Evolutionary conservation across 1,140 invertebrate genomes (phyloP), one percentile per base, ranked within the genome.

Genomic region (Ips typographus): DNA sequence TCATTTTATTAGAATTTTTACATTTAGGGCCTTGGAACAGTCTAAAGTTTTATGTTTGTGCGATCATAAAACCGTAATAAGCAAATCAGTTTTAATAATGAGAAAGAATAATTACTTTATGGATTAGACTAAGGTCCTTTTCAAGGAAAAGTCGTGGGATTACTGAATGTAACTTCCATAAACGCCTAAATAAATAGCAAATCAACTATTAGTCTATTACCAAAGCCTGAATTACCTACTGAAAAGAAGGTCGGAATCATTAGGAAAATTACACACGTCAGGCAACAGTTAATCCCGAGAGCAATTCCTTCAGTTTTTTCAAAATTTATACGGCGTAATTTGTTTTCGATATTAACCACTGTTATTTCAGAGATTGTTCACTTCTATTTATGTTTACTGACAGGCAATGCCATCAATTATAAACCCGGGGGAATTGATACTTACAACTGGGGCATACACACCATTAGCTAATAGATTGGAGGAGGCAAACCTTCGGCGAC

Each of bases 291-390:
- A n/a, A 40, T 7, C 58, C n/a, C 52, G 40, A 37, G 36, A 7
- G n/a, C 58, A 42, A 60, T 60, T 60, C 40, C 39, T 44, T 60
- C 7, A 6, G 41, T 60, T 42, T 60, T 60, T 60, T 39, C 42
- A n/a, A 44, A 40, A 42, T 6, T 40, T 60, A 40, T 40, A 40
- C 58, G 1, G 6, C 40, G 42, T 60, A 60, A 60, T 60, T 60
- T 60, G 58, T 60, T 60, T 60, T 56, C 44, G 6, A 44, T 60
- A 40, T 60, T 40, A 60, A 60, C 40, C n/a, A 60, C 58, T 44
- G 58, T 60, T 42, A 60, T 60, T 60, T 60, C n/a, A n/a, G 40
- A 42, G 58, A 49, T 40, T 60, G 38, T 40, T 60, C 58, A 60
- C 58, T 39, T 60, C 58, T n/a, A n/a, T 39, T 42, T 39, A 41